Percentiles rank a stretch among this genome's conserved stretches.
These are phyloP conservation scores for Erpetoichthys calabaricus DNA, from an alignment of 2,797 vertebrate genomes.

Conservation along the genomic window DNA sequence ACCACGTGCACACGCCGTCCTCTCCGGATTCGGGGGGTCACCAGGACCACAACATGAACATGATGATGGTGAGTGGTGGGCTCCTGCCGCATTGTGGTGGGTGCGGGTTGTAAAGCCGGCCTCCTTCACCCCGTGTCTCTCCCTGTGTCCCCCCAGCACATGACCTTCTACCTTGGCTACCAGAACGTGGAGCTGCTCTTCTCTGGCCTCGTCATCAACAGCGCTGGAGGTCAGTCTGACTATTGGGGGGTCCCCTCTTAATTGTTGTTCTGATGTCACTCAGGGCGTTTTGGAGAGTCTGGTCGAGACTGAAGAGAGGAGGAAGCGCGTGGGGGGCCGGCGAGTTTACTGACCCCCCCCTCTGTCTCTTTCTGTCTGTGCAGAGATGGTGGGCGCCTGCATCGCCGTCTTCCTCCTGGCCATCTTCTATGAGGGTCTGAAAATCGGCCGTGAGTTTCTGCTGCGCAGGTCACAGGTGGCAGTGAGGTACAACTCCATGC, in stretches of 20 bases:
- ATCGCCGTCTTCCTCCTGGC: slow-evolving; percentile 82
- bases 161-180: slow-evolving; percentile 84
- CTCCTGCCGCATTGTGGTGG: too few species aligned
- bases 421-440: slow-evolving; percentile 83
- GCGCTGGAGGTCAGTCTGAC: slow-evolving; percentile 68
- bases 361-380: slow-evolving; percentile 3
- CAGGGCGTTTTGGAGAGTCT: not conserved
- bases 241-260: slow-evolving; percentile 2
- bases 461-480: slow-evolving; percentile 88
- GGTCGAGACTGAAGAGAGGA: too few species aligned
- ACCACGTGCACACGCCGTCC: too few species aligned
- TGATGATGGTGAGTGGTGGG: too few species aligned
- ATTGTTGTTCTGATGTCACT: not conserved
- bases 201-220: slow-evolving; percentile 73
- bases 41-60: too few species aligned
- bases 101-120: too few species aligned
- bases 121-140: not conserved
- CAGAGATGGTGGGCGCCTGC: slow-evolving; percentile 89
- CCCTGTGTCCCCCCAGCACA: slow-evolving; percentile 48
- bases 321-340: too few species aligned
- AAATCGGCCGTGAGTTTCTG: slow-evolving; percentile 79
- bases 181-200: slow-evolving; percentile 75
- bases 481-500: slow-evolving; percentile 96
- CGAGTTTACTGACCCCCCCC: not conserved
- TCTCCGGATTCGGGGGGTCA: too few species aligned